Base-by-base conservation (phyloP, 2,797 vertebrate species). In the Vespertilio murinus region DNA sequence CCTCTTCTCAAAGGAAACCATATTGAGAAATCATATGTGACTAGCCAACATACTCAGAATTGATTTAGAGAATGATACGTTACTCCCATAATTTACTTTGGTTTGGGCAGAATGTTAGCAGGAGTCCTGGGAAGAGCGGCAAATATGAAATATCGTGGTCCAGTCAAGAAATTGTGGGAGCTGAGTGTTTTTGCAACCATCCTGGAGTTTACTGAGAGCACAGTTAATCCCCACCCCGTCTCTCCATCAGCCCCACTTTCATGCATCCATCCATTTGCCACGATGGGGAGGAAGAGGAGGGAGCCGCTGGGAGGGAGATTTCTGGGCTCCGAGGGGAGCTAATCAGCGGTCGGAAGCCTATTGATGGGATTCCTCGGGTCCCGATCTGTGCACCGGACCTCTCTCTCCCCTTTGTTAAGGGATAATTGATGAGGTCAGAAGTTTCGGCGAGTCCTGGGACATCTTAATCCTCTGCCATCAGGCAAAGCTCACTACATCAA, bases 391-490 rank as follows among this genome's bases (percentile, higher is more conserved):
- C 79, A 84, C 71, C 40, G 74, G 82, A 84, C 59, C 40, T 71
- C 95, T 88, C 56, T 89, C 67, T 89, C 14, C n/a, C 61, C 70
- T 97, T 96, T 93, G 96, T 92, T 97, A 96, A 93, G 59, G 89
- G 93, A 59, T 96, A 97, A 95, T n/a, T 25, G 95, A 95, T 90
- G 92, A 96, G 79, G 96, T 97, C 30, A 35, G 90, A 95, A 91
- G 28, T 97, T 97, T 96, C 88, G 81, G 73, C 90, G 84, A 40
- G 54, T 93, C 88, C 94, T 97, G 70, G 78, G 94, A 96, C 97
- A 69, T 88, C 96, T 97, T 96, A 96, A 97, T 95, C 96, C 92
- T 93, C 73, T 90, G 93, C 90, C 90, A 97, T 97, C 94, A 74
- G 94, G 83, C 82, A 91, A 94, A 94, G 78, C 89, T 97, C 75